Conservation (phyloP, 2,888 invertebrate genomes). For the Philonicus albiceps region DNA sequence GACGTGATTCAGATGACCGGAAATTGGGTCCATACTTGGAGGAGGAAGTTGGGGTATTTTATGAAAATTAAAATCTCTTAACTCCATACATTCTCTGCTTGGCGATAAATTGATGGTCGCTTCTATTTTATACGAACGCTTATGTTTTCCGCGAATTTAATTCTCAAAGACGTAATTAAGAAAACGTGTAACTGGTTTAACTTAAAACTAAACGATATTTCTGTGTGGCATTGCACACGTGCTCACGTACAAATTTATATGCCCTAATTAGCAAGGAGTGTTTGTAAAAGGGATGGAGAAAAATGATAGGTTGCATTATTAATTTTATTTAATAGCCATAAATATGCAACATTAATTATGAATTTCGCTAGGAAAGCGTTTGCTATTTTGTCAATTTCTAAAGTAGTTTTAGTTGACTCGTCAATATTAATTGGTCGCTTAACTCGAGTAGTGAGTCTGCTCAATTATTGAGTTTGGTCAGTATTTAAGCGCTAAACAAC, state of each 20-base stretch:
- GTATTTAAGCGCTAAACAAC: too few species aligned
- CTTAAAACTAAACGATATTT: neutral
- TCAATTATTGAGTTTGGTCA: too few species aligned
- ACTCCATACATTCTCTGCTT: neutral
- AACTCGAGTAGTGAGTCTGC: too few species aligned
- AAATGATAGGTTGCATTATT: neutral
- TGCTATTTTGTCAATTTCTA: too few species aligned
- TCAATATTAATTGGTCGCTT: too few species aligned
- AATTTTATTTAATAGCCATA: neutral
- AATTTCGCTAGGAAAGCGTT: too few species aligned
- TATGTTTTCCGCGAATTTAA: neutral
- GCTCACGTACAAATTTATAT: neutral
- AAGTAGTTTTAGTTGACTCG: too few species aligned
- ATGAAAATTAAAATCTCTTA: neutral
- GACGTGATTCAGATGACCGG: conserved; percentile 3
- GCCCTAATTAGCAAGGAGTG: neutral
- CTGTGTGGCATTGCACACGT: neutral
- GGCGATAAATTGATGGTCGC: neutral
- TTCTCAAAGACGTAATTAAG: neutral
- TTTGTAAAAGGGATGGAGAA: neutral
- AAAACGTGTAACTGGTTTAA: neutral
- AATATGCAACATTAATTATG: too few species aligned
- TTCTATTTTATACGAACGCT: neutral
- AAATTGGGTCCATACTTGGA: neutral
- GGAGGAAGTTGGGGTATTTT: conserved; percentile 7